phyloP scores from a whole-genome alignment of 2,888 invertebrate genomes.

The Busseola fusca region DNA sequence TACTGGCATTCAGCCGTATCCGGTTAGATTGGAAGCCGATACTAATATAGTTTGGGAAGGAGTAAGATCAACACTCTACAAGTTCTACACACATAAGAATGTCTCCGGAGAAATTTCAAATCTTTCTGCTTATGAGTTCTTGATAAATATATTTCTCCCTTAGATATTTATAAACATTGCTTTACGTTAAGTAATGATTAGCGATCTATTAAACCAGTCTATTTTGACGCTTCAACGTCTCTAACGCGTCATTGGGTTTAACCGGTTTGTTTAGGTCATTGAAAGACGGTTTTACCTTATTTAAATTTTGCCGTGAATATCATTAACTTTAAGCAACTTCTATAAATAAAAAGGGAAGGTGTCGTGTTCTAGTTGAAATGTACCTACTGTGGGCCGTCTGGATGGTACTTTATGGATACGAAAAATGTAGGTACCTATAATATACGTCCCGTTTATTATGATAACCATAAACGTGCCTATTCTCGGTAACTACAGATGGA shows the following conservation, averaged over 20 bases:
- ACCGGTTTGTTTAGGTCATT: neutral
- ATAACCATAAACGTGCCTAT: conserved; percentile 12
- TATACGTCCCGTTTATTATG: conserved; percentile 14
- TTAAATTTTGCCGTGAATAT: neutral
- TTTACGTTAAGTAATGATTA: neutral
- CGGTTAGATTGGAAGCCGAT: neutral
- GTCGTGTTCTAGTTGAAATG: neutral
- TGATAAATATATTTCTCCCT: neutral
- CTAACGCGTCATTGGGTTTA: neutral
- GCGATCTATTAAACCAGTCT: neutral
- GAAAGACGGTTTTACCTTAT: neutral
- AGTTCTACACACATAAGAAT: neutral
- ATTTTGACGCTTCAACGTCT: neutral
- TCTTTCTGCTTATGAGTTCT: neutral
- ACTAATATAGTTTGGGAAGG: neutral
- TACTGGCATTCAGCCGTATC: neutral
- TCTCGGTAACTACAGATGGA: conserved; percentile 7
- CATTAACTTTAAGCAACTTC: neutral
- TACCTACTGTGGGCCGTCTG: neutral
- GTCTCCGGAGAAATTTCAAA: neutral
- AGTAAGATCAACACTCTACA: neutral
- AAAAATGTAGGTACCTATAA: neutral
- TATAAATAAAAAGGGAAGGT: neutral
- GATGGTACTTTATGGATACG: neutral
- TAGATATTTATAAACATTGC: neutral